Percentiles rank a stretch among this genome's conserved stretches.
Evolutionary conservation across 1,140 invertebrate genomes (phyloP).

Genomic region (Chrysomallon squamiferum): DNA sequence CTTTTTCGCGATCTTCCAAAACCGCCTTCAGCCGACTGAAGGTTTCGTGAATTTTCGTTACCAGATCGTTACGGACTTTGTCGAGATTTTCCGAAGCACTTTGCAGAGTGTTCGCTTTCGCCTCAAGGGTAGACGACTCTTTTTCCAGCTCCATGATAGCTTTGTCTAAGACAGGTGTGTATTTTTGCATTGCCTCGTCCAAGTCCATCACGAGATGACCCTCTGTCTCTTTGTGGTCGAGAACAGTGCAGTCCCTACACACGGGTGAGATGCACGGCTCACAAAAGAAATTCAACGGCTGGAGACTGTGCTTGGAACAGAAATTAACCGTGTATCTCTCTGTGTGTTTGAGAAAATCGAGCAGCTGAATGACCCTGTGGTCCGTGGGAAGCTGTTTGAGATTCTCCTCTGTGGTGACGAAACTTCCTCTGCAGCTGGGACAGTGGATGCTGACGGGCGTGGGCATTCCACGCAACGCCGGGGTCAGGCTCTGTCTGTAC

Average conservation of each 20-base stretch:
- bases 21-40: conserved; percentile 30
- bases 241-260: conserved; percentile 52
- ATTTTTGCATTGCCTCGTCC: conserved; percentile 36
- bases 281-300: conserved; percentile 55
- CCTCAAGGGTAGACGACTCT: conserved; percentile 27
- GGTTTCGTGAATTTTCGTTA: conserved; percentile 27
- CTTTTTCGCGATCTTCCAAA: conserved; percentile 39
- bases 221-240: conserved; percentile 46
- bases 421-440: conserved; percentile 35
- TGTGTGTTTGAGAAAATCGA: conserved; percentile 45
- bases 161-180: conserved; percentile 36
- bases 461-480: conserved; percentile 21
- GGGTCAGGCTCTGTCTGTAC: conserved; percentile 29
- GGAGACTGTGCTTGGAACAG: conserved; percentile 40
- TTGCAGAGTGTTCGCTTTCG: conserved; percentile 30
- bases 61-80: conserved; percentile 19
- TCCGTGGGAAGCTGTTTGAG: conserved; percentile 41
- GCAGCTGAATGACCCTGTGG: conserved; percentile 44
- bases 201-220: conserved; percentile 48
- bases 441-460: conserved; percentile 41
- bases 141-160: conserved; percentile 37
- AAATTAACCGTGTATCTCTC: conserved; percentile 40
- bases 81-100: conserved; percentile 29
- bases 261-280: conserved; percentile 41
- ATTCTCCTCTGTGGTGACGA: conserved; percentile 39